Conservation (phyloP, 2,888 invertebrate genomes). For the Cantharis nigra region DNA sequence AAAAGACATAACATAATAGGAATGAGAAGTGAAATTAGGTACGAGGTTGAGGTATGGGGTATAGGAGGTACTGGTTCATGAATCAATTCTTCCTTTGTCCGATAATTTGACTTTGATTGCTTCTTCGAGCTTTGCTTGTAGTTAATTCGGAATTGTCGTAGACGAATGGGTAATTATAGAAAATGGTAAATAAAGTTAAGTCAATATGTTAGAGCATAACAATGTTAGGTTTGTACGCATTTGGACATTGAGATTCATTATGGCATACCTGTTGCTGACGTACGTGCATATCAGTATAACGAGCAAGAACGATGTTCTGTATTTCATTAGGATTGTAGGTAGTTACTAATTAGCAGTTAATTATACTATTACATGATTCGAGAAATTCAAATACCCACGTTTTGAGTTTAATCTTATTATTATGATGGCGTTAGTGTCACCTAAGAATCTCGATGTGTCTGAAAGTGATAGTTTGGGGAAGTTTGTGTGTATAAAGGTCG, state of each 20-base stretch:
- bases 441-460: neutral
- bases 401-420: neutral
- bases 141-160: neutral
- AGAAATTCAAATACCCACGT: neutral
- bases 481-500: constrained; percentile 4
- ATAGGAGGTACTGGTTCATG: neutral
- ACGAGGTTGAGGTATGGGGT: neutral
- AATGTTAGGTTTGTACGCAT: neutral
- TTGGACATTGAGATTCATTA: constrained; percentile 15
- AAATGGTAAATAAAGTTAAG: neutral
- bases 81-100: neutral
- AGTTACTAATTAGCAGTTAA: constrained; percentile 5
- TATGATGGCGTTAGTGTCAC: constrained; percentile 1
- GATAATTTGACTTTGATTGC: neutral
- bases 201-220: neutral
- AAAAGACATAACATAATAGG: neutral
- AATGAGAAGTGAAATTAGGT: too few species aligned
- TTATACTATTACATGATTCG: constrained; percentile 4
- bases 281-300: constrained; percentile 3
- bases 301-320: constrained; percentile 6
- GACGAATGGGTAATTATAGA: neutral
- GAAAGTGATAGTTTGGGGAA: constrained; percentile 3
- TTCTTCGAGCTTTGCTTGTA: neutral
- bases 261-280: constrained; percentile 24
- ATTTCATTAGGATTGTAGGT: constrained; percentile 6